Evolutionary conservation across 2,113 vertebrate species (phyloP).

Genomic region (Pluvialis apricaria): DNA sequence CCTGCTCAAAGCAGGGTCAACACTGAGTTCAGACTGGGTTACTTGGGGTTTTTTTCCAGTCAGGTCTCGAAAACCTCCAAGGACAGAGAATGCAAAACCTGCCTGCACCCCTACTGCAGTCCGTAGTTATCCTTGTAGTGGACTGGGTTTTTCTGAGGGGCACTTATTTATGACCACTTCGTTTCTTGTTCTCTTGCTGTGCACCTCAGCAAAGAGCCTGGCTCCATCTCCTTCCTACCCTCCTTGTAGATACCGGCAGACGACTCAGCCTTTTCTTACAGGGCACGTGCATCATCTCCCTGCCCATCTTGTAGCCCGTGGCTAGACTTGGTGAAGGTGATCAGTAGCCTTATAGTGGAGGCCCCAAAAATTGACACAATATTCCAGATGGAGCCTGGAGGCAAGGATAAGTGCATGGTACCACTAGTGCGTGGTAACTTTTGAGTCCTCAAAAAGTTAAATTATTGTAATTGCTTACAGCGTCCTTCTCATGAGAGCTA

Average conservation of each 20-base stretch:
- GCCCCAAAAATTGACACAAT: background rate
- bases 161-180: background rate
- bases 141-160: background rate
- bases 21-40: background rate
- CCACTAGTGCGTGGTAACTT: background rate
- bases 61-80: background rate
- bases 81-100: background rate
- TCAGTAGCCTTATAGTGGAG: background rate
- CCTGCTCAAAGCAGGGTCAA: background rate
- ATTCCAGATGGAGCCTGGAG: background rate
- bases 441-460: background rate
- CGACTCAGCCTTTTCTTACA: background rate
- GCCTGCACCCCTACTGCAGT: background rate
- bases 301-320: background rate
- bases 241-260: background rate
- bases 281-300: background rate
- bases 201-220: background rate
- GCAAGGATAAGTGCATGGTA: background rate
- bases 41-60: background rate
- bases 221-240: background rate
- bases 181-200: background rate
- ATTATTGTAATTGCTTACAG: background rate
- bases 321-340: background rate
- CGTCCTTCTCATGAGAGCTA: background rate
- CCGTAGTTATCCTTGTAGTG: background rate